Conservation (phyloP, 92 coral and sea anemone species). For the Phenganax marumi region DNA sequence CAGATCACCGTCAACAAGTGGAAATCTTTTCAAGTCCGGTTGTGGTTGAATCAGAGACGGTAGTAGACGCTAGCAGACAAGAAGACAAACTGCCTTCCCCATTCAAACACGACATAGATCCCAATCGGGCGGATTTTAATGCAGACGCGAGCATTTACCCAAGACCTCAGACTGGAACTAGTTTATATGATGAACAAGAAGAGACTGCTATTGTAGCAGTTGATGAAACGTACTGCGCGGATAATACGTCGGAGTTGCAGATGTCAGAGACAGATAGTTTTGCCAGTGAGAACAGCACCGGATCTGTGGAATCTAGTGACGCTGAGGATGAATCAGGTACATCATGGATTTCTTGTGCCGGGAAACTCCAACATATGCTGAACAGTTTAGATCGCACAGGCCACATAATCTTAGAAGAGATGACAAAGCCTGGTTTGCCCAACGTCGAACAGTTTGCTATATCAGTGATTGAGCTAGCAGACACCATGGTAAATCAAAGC, state of each 20-base stretch:
- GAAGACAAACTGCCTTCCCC: not conserved
- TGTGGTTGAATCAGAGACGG: not conserved
- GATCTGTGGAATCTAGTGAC: slow-evolving; percentile 13
- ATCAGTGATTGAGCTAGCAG: slow-evolving; percentile 32
- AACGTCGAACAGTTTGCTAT: slow-evolving; percentile 32
- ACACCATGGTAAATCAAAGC: slow-evolving; percentile 26
- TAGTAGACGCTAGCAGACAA: not conserved
- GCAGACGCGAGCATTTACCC: no score
- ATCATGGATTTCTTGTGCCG: slow-evolving; percentile 32
- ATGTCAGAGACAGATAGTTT: not conserved
- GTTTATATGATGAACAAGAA: not conserved
- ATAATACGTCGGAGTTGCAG: not conserved
- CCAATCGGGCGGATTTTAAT: no score
- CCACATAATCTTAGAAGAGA: slow-evolving; percentile 16
- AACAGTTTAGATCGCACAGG: slow-evolving; percentile 33
- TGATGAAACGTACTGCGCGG: not conserved
- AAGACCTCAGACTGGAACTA: no score
- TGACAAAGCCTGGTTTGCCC: slow-evolving; percentile 20
- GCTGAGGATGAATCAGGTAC: slow-evolving; percentile 12
- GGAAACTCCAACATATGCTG: slow-evolving; percentile 40
- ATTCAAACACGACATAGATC: no score
- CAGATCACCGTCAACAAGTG: not conserved
- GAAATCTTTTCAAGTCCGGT: not conserved
- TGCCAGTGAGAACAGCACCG: not conserved
- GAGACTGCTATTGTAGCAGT: not conserved